Percentiles rank a stretch among this genome's conserved stretches.
phyloP scores from a whole-genome alignment of 2,888 invertebrate species.

The Ariolimax columbianus region DNA sequence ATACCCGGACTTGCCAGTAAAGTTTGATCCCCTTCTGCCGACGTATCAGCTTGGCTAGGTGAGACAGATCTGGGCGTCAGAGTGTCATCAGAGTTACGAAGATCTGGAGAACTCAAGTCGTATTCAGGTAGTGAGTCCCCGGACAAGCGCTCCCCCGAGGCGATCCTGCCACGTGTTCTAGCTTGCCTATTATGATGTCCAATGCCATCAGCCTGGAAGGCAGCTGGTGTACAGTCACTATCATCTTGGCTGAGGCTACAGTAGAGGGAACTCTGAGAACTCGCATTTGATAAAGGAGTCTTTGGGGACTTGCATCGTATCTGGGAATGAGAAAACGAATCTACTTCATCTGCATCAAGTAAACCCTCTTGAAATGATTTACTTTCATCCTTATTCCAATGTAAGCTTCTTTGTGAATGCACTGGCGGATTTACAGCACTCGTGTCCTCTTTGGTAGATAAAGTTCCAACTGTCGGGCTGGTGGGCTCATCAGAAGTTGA shows the following conservation, averaged over 20 bases:
- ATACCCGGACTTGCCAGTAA: constrained; percentile 36
- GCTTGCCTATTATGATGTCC: not conserved
- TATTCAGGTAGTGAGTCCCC: constrained; percentile 39
- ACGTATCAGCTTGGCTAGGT: constrained; percentile 38
- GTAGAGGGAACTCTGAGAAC: constrained; percentile 30
- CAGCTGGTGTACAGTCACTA: constrained; percentile 17
- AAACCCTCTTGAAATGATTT: not conserved
- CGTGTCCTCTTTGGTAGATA: constrained; percentile 53
- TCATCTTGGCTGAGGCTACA: constrained; percentile 37
- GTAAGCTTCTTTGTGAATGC: not conserved
- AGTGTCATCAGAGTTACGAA: constrained; percentile 49
- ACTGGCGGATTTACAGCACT: constrained; percentile 45
- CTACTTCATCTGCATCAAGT: not conserved
- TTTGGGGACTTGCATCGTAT: constrained; percentile 1
- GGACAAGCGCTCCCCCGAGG: constrained; percentile 3
- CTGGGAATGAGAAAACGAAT: not conserved
- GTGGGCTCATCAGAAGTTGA: constrained; percentile 45
- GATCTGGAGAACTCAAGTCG: constrained; percentile 33
- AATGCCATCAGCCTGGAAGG: not conserved
- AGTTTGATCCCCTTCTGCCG: constrained; percentile 38
- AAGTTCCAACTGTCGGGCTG: constrained; percentile 54
- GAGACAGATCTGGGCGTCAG: constrained; percentile 54
- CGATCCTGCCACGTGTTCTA: not conserved
- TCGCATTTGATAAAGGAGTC: constrained; percentile 21
- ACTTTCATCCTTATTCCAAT: not conserved